Evolutionary conservation across 2,113 vertebrate genomes (phyloP), one percentile per base, ranked within the genome.

Genomic region (Cardinalis cardinalis): DNA sequence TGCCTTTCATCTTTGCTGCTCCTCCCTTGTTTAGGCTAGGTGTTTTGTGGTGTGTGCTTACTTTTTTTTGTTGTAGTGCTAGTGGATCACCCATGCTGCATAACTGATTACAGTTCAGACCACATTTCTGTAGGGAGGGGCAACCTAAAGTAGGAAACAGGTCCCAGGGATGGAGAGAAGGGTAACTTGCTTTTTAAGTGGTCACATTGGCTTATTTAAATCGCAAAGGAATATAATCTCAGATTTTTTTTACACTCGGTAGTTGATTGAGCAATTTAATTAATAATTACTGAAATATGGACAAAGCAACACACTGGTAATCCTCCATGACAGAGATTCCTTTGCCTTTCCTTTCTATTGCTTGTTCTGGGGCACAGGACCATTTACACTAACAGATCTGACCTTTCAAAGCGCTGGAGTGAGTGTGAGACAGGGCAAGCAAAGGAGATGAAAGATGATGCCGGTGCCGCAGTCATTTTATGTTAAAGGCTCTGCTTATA

Each of bases 341-440:
- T 79, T 77, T 87, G 49, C 48, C 61, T 95, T 97, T 95, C 93
- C 72, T 43, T 82, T 83, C 85, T 92, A 32, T 89, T 92, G 84
- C 68, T 92, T 78, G 88, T 84, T 63, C 77, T 82, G 89, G 72
- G 96, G 97, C 96, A 97, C 83, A 95, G 95, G 95, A 95, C 55
- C 93, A 96, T 95, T 95, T 94, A 84, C 92, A 58, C 51, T 79
- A 91, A 94, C 92, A 97, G 97, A 95, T 95, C 93, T 88, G 74
- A 95, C 97, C 93, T 96, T 95, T 97, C 90, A 96, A 97, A 97
- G 97, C 36, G 55, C 95, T 90, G 76, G 84, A 73, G 16, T 58
- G 89, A 88, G 68, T 70, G 75, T 38, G 74, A 91, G 70, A 96
- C 91, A 96, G 95, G 53, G 48, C 25, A 90, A 85, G 41, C 28